These are phyloP conservation scores for Lichenostomus cassidix DNA, from an alignment of 2,113 vertebrate species.

Conservation along the genomic window DNA sequence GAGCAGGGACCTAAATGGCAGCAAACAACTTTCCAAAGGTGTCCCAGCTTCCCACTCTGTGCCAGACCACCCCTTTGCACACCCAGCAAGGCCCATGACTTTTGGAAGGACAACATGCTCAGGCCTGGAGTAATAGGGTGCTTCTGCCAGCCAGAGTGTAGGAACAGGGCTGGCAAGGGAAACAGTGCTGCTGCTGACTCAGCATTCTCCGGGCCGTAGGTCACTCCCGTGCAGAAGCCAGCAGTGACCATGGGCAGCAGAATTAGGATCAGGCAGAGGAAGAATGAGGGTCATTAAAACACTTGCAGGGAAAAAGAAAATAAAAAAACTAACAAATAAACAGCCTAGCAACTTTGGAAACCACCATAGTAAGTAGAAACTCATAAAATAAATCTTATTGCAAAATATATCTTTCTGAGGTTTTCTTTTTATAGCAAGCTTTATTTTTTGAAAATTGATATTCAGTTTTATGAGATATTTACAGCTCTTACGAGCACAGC, in stretches of 20 bases:
- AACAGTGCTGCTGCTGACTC: not conserved
- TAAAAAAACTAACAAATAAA: not conserved
- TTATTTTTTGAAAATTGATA: conserved; percentile 42
- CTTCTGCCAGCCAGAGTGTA: not conserved
- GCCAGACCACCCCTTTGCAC: not conserved
- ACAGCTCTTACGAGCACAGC: not conserved
- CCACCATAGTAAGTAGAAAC: conserved; percentile 9
- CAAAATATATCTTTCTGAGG: not conserved
- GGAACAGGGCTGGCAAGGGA: not conserved
- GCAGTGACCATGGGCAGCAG: not conserved
- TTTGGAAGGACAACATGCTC: not conserved
- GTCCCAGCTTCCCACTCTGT: not conserved
- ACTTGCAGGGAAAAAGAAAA: not conserved
- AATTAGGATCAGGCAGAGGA: not conserved
- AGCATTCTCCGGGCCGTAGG: not conserved
- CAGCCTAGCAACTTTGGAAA: not conserved
- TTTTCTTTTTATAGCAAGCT: conserved; percentile 28
- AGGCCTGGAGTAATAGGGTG: not conserved
- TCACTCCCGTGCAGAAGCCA: not conserved
- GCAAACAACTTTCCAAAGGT: not conserved
- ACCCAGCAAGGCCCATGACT: not conserved
- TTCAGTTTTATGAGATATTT: conserved; percentile 1
- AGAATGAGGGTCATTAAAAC: conserved; percentile 31
- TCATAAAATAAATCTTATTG: not conserved
- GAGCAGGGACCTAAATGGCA: not conserved